Conservation (phyloP, 2,888 invertebrate species). For the Dryococelus australis region DNA sequence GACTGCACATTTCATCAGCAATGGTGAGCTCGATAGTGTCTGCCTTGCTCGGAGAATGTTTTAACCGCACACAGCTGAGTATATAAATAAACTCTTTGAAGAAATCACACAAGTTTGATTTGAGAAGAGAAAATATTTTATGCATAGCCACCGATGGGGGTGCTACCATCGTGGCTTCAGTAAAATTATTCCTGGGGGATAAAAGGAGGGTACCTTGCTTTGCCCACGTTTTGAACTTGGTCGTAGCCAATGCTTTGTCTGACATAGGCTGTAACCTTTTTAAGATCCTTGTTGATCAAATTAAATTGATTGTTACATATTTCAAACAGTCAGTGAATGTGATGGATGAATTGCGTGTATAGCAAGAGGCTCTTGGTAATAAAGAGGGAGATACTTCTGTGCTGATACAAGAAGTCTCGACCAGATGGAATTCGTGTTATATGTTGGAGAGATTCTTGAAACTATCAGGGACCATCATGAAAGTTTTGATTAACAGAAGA, state of each 20-base stretch:
- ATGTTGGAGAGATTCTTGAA: neutral
- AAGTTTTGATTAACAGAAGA: neutral
- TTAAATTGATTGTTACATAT: constrained; percentile 53
- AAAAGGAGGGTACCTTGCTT: constrained; percentile 50
- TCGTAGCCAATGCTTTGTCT: constrained; percentile 49
- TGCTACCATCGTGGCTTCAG: constrained; percentile 51
- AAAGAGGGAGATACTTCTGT: constrained; percentile 41
- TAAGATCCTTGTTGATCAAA: constrained; percentile 49
- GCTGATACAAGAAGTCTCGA: neutral
- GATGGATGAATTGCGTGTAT: constrained; percentile 52
- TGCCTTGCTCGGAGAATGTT: constrained; percentile 27
- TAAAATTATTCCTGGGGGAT: constrained; percentile 49
- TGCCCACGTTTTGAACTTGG: no score
- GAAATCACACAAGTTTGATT: constrained; percentile 19
- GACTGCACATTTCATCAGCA: neutral
- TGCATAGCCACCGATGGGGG: constrained; percentile 52
- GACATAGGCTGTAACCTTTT: constrained; percentile 47
- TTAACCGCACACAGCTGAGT: constrained; percentile 31
- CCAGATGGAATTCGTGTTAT: neutral
- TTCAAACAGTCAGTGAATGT: constrained; percentile 37
- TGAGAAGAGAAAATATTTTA: constrained; percentile 40
- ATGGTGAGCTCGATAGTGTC: neutral
- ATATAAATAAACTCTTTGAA: constrained; percentile 33
- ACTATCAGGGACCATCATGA: no score
- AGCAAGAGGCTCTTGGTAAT: constrained; percentile 44